A percentile compares a stretch with the other conserved stretches of the same genome.
phyloP scores from a whole-genome alignment of 2,888 invertebrate genomes.

The Troides helena region DNA sequence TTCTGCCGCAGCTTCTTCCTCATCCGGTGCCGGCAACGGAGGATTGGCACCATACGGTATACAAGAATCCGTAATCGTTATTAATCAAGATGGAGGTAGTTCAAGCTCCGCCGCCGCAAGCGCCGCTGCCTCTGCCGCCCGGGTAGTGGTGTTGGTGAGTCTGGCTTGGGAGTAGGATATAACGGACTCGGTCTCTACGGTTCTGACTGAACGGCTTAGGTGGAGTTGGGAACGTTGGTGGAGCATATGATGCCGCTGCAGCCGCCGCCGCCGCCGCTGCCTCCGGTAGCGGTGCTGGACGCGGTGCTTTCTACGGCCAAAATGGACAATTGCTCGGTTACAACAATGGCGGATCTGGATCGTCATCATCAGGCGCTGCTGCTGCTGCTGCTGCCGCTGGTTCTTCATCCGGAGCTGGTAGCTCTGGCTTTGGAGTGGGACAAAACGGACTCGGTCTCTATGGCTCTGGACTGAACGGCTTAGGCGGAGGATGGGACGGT shows the following conservation, averaged over 20 bases:
- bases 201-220: too few species aligned
- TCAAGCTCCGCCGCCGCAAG: slow-evolving; percentile 12
- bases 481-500: slow-evolving; percentile 18
- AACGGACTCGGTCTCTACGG: too few species aligned
- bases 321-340: neutral
- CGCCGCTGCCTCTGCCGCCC: neutral
- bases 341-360: neutral
- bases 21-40: neutral
- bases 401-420: too few species aligned
- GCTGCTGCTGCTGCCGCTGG: too few species aligned
- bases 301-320: too few species aligned
- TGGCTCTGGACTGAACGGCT: slow-evolving; percentile 20
- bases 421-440: too few species aligned
- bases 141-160: slow-evolving; percentile 5
- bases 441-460: neutral
- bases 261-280: neutral
- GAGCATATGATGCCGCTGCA: slow-evolving; percentile 1
- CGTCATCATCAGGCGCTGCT: neutral
- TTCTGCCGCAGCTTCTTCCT: slow-evolving; percentile 8
- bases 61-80: slow-evolving; percentile 6
- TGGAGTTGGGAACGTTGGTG: neutral
- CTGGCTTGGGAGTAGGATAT: neutral
- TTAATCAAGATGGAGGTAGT: too few species aligned
- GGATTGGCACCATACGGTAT: slow-evolving; percentile 1
- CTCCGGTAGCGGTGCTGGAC: neutral